Percentiles rank a stretch among this genome's conserved stretches.
These are phyloP conservation scores for Aphrophora alni DNA, from an alignment of 2,888 invertebrate species.

Conservation along the genomic window DNA sequence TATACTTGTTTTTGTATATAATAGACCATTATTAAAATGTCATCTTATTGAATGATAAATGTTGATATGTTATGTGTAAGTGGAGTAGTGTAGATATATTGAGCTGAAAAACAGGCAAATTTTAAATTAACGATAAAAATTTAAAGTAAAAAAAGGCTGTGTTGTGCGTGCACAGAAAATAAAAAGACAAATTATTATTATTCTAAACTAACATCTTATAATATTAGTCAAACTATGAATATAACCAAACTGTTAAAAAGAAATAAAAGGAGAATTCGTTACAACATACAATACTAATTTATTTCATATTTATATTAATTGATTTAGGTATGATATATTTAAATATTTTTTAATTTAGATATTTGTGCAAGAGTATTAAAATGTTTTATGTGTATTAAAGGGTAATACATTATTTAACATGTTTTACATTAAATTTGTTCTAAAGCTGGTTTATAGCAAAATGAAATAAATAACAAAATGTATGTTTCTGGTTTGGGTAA, in stretches of 20 bases:
- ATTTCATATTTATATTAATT: no score
- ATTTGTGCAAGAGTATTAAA: no score
- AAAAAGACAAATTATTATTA: neutral
- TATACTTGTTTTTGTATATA: conserved; percentile 4
- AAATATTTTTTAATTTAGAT: no score
- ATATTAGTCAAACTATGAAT: neutral
- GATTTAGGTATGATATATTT: no score
- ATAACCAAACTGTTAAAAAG: neutral
- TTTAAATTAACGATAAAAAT: neutral
- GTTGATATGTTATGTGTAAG: neutral
- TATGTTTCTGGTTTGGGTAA: no score
- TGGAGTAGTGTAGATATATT: neutral
- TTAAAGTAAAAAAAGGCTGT: neutral
- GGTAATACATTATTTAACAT: no score
- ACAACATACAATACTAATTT: no score
- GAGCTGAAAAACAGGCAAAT: neutral
- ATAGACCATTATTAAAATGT: neutral
- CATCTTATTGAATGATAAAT: neutral
- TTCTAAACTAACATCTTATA: neutral
- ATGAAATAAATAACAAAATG: no score
- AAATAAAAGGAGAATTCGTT: no score
- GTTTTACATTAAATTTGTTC: no score
- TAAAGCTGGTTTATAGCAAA: no score
- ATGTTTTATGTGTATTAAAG: no score
- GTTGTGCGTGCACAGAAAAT: neutral